Percentiles rank a stretch among this genome's conserved stretches.
Evolutionary conservation across 2,888 invertebrate genomes (phyloP).

Genomic region (Pecten maximus): DNA sequence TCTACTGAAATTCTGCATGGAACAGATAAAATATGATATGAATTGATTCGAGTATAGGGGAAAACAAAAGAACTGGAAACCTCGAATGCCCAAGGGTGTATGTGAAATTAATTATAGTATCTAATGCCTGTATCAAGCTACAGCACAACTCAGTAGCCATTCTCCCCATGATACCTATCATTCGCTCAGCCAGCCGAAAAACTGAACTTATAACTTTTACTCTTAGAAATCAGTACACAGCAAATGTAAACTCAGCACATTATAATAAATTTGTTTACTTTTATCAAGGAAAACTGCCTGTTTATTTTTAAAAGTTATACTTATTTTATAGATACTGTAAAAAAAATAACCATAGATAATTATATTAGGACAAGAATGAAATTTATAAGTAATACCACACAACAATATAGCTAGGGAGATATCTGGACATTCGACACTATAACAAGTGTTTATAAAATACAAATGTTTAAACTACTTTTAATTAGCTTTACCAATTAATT

Average conservation of each 20-base stretch:
- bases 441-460: no score
- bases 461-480: no score
- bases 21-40: background rate
- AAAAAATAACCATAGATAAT: no score
- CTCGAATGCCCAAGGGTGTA: background rate
- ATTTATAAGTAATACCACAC: no score
- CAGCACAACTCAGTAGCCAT: background rate
- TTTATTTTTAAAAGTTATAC: no score
- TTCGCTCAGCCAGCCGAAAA: background rate
- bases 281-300: no score
- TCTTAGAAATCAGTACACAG: background rate
- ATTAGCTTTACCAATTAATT: background rate
- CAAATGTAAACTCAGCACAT: background rate
- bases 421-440: no score
- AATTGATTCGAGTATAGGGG: background rate
- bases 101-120: background rate
- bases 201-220: background rate
- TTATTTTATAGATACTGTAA: no score
- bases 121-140: background rate
- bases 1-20: background rate
- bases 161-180: background rate
- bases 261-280: no score
- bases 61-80: background rate
- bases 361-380: no score
- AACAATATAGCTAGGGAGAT: no score